phyloP scores from a whole-genome alignment of 2,888 invertebrate genomes.

The Bedellia somnulentella region DNA sequence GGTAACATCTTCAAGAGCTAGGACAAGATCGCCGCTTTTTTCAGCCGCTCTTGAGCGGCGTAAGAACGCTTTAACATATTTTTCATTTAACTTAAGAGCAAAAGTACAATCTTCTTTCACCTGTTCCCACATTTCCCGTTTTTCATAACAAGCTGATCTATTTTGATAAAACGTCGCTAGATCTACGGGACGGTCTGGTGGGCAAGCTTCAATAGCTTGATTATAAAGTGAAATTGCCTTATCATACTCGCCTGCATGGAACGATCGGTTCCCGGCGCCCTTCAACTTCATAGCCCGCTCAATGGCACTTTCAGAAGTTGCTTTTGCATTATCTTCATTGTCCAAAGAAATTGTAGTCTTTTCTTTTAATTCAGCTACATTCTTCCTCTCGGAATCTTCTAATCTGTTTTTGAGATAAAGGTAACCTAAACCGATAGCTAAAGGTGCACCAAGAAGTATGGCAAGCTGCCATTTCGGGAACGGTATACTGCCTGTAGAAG shows the following conservation, averaged over 20 bases:
- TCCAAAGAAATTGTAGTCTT: constrained; percentile 66
- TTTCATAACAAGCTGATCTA: constrained; percentile 93
- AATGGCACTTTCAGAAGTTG: constrained; percentile 59
- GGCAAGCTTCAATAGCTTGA: constrained; percentile 90
- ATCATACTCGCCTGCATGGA: constrained; percentile 83
- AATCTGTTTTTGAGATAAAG: constrained; percentile 70
- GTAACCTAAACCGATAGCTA: constrained; percentile 80
- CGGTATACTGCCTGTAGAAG: constrained; percentile 58
- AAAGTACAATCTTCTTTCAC: constrained; percentile 86
- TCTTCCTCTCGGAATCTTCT: constrained; percentile 56
- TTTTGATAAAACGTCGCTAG: constrained; percentile 94
- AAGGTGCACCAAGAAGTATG: constrained; percentile 78
- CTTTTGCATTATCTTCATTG: constrained; percentile 48
- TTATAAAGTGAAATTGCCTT: constrained; percentile 90
- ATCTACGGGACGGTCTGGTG: constrained; percentile 70
- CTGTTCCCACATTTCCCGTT: constrained; percentile 80
- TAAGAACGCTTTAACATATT: constrained; percentile 85
- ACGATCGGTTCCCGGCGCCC: constrained; percentile 85
- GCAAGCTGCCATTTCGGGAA: constrained; percentile 87
- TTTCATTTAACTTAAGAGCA: constrained; percentile 82
- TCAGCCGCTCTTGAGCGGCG: constrained; percentile 84
- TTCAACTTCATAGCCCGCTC: constrained; percentile 79
- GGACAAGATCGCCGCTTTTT: constrained; percentile 73
- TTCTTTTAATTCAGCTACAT: constrained; percentile 46
- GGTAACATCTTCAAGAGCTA: constrained; percentile 89